These are phyloP conservation scores for Chamaetylas fuelleborni DNA, from an alignment of 2,113 vertebrate genomes.

Conservation along the genomic window DNA sequence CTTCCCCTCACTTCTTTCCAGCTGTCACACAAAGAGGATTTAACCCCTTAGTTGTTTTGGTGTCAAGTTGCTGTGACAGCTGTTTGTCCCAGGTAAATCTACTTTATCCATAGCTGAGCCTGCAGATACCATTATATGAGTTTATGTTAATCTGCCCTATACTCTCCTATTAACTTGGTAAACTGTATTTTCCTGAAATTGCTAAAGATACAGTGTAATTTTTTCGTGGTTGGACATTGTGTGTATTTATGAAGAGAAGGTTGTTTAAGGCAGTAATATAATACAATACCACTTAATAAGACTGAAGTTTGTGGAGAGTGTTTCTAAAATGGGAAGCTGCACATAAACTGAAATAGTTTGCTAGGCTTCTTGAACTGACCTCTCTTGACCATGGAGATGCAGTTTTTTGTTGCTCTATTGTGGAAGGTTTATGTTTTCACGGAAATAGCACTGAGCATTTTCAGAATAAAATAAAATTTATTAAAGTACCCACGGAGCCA, in stretches of 20 bases:
- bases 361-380: background rate
- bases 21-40: background rate
- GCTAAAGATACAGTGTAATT: background rate
- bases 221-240: background rate
- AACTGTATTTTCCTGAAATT: background rate
- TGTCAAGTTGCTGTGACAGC: background rate
- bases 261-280: background rate
- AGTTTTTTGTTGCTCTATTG: background rate
- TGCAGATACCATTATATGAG: background rate
- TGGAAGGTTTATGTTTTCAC: background rate
- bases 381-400: background rate
- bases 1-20: background rate
- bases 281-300: background rate
- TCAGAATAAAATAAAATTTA: background rate
- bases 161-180: background rate
- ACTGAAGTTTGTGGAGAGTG: background rate
- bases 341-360: background rate
- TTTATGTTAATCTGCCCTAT: background rate
- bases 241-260: background rate
- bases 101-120: background rate
- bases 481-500: background rate
- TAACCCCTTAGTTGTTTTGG: constrained; percentile 7
- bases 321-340: background rate
- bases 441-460: background rate
- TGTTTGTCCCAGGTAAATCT: background rate